Conservation (phyloP, 2,797 vertebrate species). For the Nothura maculosa region DNA sequence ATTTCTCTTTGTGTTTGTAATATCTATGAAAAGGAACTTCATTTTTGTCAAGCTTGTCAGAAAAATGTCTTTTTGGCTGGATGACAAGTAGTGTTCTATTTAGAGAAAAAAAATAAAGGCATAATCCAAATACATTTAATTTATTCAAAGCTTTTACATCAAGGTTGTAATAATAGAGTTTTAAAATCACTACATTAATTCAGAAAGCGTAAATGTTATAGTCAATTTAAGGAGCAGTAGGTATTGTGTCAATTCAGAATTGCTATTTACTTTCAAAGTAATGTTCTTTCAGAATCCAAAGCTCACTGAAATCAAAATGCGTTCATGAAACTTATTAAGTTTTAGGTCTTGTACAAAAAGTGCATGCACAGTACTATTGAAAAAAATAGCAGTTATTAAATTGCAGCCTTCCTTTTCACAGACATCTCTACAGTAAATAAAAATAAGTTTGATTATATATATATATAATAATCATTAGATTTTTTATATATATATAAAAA, state of each 20-base stretch:
- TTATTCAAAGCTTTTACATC: not conserved
- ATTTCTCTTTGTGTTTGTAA: not conserved
- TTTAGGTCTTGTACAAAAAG: not conserved
- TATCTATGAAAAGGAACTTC: not conserved
- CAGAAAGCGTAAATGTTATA: not conserved
- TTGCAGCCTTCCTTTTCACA: not conserved
- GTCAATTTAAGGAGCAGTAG: not conserved
- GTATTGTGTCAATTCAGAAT: not conserved
- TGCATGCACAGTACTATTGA: not conserved
- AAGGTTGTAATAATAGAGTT: not conserved
- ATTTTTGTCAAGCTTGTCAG: not conserved
- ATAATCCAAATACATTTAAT: not conserved
- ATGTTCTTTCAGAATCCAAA: not conserved
- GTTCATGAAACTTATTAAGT: not conserved
- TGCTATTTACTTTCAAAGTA: not conserved
- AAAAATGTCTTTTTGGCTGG: not conserved
- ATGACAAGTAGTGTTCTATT: not conserved
- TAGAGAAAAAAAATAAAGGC: not conserved
- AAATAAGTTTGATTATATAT: not conserved
- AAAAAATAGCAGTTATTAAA: not conserved
- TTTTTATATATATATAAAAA: too few relatives aligned
- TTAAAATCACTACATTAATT: slow-evolving; percentile 7
- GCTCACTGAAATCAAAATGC: not conserved
- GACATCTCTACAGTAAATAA: not conserved
- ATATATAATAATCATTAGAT: too few relatives aligned